These are phyloP conservation scores for Dicyrtoma fusca DNA, from an alignment of 2,888 invertebrate genomes.

Conservation along the genomic window DNA sequence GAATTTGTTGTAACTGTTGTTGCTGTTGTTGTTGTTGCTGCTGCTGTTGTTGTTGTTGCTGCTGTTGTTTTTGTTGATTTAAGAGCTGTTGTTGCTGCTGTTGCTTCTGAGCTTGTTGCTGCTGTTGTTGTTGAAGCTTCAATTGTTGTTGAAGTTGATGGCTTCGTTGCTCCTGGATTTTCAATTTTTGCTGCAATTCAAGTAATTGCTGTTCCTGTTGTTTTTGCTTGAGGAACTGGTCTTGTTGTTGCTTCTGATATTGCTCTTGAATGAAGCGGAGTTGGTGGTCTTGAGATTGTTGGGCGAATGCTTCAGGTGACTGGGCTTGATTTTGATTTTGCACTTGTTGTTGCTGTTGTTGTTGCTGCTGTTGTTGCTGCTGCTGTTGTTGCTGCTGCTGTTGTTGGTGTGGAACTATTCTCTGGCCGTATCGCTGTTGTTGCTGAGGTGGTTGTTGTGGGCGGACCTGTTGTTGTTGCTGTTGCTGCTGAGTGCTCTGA, in stretches of 20 bases:
- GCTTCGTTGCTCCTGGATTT: not conserved
- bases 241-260: conserved; percentile 25
- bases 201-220: conserved; percentile 15
- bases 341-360: not conserved
- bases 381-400: conserved; percentile 7
- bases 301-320: not conserved
- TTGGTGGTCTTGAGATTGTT: not conserved
- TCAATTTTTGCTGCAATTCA: conserved; percentile 2
- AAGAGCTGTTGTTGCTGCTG: not conserved
- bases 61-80: not conserved
- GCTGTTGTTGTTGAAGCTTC: conserved; percentile 13
- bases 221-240: conserved; percentile 5
- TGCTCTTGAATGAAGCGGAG: conserved; percentile 27
- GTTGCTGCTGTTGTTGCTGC: not conserved
- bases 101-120: conserved; percentile 9
- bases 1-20: not conserved
- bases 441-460: conserved; percentile 4
- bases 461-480: conserved; percentile 15
- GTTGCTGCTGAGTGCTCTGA: conserved; percentile 17
- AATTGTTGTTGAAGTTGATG: conserved; percentile 19
- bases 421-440: conserved; percentile 5
- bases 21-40: conserved; percentile 3
- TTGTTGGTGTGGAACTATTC: conserved; percentile 13
- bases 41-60: conserved; percentile 8
- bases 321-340: too few species aligned